Evolutionary conservation across 2,113 vertebrate genomes (phyloP).

Genomic region (Marmota flaviventris): DNA sequence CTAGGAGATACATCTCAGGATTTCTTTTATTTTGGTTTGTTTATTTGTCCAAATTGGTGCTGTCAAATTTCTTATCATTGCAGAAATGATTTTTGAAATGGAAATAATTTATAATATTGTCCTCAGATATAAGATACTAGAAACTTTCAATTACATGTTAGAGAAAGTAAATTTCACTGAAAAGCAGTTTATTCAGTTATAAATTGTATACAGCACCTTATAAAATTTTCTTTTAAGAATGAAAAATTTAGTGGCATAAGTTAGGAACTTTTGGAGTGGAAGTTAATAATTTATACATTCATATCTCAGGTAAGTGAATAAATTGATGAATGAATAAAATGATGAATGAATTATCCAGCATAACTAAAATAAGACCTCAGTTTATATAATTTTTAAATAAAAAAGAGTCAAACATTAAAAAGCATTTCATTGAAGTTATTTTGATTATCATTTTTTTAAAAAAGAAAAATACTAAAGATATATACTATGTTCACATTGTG

Average conservation of each 20-base stretch:
- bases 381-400: not conserved
- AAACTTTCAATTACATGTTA: not conserved
- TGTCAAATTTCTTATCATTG: not conserved
- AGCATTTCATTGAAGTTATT: not conserved
- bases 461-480: not conserved
- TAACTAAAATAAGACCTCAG: not conserved
- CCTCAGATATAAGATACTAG: not conserved
- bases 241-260: not conserved
- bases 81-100: not conserved
- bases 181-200: not conserved
- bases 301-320: not conserved
- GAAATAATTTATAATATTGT: not conserved
- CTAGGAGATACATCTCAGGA: not conserved
- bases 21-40: not conserved
- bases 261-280: not conserved
- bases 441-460: not conserved
- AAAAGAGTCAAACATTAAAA: constrained; percentile 26
- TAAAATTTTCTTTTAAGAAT: not conserved
- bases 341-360: not conserved
- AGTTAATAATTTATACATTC: not conserved
- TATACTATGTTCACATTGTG: not conserved
- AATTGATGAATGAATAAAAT: not conserved
- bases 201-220: not conserved
- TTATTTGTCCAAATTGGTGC: not conserved
- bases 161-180: not conserved